Percentiles rank a stretch among this genome's conserved stretches.
Evolutionary conservation across 92 coral and sea anemone species (phyloP).

Genomic region (Pocillopora grandis): DNA sequence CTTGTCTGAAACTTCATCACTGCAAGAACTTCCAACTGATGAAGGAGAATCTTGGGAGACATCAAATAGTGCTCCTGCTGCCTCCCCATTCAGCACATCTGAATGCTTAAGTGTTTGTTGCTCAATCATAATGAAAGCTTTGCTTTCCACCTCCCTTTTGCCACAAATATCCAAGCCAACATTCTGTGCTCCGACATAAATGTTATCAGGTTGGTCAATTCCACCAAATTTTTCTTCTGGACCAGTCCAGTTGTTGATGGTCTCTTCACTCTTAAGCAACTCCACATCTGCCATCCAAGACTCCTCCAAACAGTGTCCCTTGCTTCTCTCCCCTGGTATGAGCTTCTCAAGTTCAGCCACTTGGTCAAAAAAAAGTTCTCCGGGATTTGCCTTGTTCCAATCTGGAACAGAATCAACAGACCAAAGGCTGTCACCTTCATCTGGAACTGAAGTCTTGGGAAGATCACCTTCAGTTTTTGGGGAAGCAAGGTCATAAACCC

Average conservation of each 20-base stretch:
- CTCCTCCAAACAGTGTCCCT: slow-evolving; percentile 22
- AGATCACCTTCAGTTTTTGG: slow-evolving; percentile 38
- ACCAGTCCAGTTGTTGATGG: not conserved
- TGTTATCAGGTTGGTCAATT: not conserved
- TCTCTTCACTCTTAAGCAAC: slow-evolving; percentile 5
- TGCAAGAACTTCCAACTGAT: slow-evolving; percentile 35
- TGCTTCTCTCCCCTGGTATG: slow-evolving; percentile 43
- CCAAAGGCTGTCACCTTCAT: slow-evolving; percentile 33
- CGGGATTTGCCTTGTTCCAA: slow-evolving; percentile 47
- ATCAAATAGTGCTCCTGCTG: slow-evolving; percentile 8
- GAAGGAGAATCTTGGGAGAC: slow-evolving; percentile 39
- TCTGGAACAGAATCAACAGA: slow-evolving; percentile 34
- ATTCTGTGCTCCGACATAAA: not conserved
- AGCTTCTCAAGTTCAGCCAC: slow-evolving; percentile 86
- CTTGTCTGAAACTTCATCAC: slow-evolving; percentile 62
- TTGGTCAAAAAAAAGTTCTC: slow-evolving; percentile 83
- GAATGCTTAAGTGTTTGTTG: slow-evolving; percentile 13
- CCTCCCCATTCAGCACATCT: slow-evolving; percentile 17
- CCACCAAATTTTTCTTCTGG: not conserved
- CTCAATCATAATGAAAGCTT: not conserved
- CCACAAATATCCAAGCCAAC: not conserved
- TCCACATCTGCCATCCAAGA: slow-evolving; percentile 21
- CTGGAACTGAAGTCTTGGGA: slow-evolving; percentile 37
- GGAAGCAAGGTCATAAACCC: slow-evolving; percentile 79
- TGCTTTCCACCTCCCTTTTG: not conserved